These are phyloP conservation scores for Microtus richardsoni DNA, from an alignment of 2,113 vertebrate genomes.

Conservation along the genomic window DNA sequence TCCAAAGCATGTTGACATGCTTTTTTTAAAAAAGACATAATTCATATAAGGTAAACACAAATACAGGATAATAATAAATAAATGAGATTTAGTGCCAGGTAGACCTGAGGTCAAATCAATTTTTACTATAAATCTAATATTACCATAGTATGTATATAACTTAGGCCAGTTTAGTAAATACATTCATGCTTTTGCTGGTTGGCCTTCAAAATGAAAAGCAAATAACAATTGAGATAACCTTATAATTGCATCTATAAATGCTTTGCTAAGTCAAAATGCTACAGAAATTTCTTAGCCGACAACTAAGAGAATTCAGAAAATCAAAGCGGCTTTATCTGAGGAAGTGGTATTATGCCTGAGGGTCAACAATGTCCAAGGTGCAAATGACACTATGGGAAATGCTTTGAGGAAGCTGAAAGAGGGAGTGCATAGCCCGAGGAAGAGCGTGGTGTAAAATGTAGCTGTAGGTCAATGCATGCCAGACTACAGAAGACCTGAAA, in stretches of 20 bases:
- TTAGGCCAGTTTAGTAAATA: background rate
- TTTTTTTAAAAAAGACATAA: background rate
- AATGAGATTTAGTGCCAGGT: background rate
- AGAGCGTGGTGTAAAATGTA: background rate
- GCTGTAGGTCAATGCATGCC: background rate
- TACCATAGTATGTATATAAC: background rate
- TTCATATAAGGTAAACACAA: background rate
- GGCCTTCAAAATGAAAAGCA: background rate
- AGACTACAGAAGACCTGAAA: background rate
- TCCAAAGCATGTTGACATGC: background rate
- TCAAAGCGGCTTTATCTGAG: background rate
- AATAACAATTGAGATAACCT: background rate
- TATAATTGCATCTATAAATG: background rate
- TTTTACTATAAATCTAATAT: background rate
- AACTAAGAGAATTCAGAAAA: background rate
- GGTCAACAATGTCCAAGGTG: background rate
- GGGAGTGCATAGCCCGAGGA: background rate
- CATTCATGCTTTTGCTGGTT: background rate
- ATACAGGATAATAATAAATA: background rate
- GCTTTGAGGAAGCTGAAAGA: background rate
- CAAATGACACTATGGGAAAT: background rate
- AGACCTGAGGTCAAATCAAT: background rate
- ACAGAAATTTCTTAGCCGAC: background rate
- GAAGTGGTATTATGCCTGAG: background rate
- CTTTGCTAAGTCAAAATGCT: background rate